These are phyloP conservation scores for Gasterosteus aculeatus DNA, from an alignment of 2,113 vertebrate species.

Conservation along the genomic window DNA sequence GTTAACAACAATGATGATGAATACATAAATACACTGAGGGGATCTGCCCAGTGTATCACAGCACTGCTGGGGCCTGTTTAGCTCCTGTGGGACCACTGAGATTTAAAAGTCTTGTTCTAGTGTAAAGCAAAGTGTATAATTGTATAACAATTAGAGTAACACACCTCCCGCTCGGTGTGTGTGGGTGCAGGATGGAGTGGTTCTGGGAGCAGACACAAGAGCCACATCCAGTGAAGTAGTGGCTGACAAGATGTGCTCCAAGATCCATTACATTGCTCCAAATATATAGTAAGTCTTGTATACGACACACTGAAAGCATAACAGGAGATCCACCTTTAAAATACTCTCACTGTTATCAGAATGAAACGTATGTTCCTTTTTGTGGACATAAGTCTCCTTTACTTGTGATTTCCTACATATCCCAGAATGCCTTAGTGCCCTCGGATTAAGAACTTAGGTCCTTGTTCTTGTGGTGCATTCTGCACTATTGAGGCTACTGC, in stretches of 20 bases:
- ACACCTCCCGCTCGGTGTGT: background rate
- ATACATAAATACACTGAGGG: background rate
- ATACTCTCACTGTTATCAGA: background rate
- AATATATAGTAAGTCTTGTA: slow-evolving; percentile 80
- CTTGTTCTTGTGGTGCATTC: slow-evolving; percentile 3
- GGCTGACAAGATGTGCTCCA: slow-evolving; percentile 79
- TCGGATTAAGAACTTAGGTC: background rate
- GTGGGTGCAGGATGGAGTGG: slow-evolving; percentile 78
- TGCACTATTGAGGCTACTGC: background rate
- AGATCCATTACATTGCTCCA: slow-evolving; percentile 82
- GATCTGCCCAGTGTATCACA: background rate
- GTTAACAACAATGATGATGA: background rate
- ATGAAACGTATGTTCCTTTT: background rate
- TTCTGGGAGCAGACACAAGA: slow-evolving; percentile 82
- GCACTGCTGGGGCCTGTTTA: background rate
- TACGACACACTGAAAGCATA: background rate
- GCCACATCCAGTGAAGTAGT: slow-evolving; percentile 79
- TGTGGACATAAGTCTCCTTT: background rate
- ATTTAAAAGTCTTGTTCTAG: background rate
- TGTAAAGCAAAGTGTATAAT: background rate
- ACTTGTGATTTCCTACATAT: background rate
- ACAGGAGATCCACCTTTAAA: background rate
- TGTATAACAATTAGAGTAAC: background rate
- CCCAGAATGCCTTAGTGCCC: background rate
- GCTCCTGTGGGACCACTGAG: background rate